These are phyloP conservation scores for Nymphicus hollandicus DNA, from an alignment of 2,113 vertebrate genomes.

Conservation along the genomic window DNA sequence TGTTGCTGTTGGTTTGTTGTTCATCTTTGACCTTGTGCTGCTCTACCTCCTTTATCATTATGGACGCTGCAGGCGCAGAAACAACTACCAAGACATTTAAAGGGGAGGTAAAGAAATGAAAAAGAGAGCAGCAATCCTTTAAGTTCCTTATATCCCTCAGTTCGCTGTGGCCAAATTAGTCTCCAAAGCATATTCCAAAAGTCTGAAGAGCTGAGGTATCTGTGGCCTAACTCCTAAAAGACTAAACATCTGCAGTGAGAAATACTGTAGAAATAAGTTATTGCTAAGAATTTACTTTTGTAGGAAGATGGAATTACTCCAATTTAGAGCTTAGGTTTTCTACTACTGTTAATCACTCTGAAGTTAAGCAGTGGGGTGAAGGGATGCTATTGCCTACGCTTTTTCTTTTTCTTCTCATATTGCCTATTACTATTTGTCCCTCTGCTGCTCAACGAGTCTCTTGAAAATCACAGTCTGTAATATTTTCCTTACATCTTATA, in stretches of 20 bases:
- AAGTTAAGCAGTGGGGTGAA: neutral
- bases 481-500: neutral
- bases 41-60: slow-evolving; percentile 60
- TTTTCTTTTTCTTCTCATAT: neutral
- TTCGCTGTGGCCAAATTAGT: neutral
- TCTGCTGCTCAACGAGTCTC: neutral
- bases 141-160: neutral
- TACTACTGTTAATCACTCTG: neutral
- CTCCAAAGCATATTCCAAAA: neutral
- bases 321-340: neutral
- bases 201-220: neutral
- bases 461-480: neutral
- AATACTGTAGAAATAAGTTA: neutral
- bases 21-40: slow-evolving; percentile 42
- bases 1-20: slow-evolving; percentile 50
- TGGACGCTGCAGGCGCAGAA: slow-evolving; percentile 62
- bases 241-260: neutral
- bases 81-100: slow-evolving; percentile 61
- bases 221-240: neutral
- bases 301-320: neutral
- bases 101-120: neutral
- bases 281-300: neutral
- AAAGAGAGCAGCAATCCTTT: neutral
- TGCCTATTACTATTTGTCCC: neutral
- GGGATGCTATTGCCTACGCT: neutral